These are phyloP conservation scores for Hystrix brachyura DNA, from an alignment of 2,113 vertebrate genomes.

Conservation along the genomic window DNA sequence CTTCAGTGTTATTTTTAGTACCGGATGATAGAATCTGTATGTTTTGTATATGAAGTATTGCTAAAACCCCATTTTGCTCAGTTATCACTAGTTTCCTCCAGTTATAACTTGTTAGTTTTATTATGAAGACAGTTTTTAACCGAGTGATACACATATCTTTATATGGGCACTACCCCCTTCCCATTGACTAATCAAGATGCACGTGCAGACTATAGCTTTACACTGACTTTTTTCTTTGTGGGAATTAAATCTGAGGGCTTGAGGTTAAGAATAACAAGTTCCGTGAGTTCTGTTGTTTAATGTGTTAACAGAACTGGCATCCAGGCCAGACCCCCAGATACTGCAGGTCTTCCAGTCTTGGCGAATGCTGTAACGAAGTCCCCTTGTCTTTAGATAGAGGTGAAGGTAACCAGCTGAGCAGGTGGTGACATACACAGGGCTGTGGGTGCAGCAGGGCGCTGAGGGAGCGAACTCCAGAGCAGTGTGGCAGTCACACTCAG, in stretches of 20 bases:
- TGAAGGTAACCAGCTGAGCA: not conserved
- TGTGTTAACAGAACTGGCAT: not conserved
- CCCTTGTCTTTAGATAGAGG: not conserved
- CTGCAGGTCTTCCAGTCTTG: not conserved
- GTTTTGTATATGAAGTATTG: not conserved
- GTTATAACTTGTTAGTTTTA: not conserved
- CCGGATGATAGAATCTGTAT: not conserved
- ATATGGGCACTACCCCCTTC: rapidly evolving
- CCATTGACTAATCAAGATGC: not conserved
- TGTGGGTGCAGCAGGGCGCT: not conserved
- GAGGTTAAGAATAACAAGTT: not conserved
- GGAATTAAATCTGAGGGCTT: not conserved
- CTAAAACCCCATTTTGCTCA: not conserved
- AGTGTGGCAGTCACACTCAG: not conserved
- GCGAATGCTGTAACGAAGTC: not conserved
- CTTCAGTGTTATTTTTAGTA: not conserved
- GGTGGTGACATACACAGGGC: not conserved
- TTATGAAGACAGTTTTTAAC: not conserved
- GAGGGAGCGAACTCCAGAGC: not conserved
- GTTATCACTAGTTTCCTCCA: not conserved
- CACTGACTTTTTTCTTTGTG: not conserved
- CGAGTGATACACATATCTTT: not conserved
- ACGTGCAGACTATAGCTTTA: not conserved
- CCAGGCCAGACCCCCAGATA: not conserved
- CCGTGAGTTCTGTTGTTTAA: not conserved